Evolutionary conservation across 1,140 invertebrate genomes (phyloP), one percentile per base, ranked within the genome.

Genomic region (Eumaeus atala): DNA sequence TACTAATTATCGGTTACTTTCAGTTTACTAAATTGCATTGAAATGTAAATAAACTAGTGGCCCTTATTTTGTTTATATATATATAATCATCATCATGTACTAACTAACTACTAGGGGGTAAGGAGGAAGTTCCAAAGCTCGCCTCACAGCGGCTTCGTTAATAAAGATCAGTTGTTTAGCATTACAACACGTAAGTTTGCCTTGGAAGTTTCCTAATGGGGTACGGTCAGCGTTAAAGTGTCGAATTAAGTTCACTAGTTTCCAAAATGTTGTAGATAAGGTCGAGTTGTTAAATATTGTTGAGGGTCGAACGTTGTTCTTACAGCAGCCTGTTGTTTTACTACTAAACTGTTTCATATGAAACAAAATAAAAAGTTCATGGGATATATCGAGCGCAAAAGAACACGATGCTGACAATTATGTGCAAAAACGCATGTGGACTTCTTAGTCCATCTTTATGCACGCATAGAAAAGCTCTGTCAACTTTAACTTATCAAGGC

Each of bases 121-220:
- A 28, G 21, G 21, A 28, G 2, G 40, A 44, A 44, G 40, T 44
- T 44, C 14, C 16, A 44, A 44, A 16, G 40, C 40, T 44, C 16
- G 12, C 35, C 34, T 54, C 14, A 57, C 40, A 40, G 12, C 16
- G 37, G 34, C 49, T 34, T 37, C 49, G 49, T 38, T 37, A 35
- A 35, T 33, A 34, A 35, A 51, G 49, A 37, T 51, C 35, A 51
- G 49, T 37, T 51, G 49, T 50, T 50, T 33, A 50, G 28, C 28
- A 28, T 14, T 50, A 33, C 48, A 16, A 50, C 40, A 36, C 48
- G 21, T 50, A 35, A 50, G 12, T 35, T 35, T 16, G 34, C 1
- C 48, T 50, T 36, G 9, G 12, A 44, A 44, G 14, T 28, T 44
- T 44, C 40, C 16, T 44, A 48, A 48, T 18, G 37, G 51, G 28